Evolutionary conservation across 2,113 vertebrate species (phyloP).

Genomic region (Chlorocebus sabaeus): DNA sequence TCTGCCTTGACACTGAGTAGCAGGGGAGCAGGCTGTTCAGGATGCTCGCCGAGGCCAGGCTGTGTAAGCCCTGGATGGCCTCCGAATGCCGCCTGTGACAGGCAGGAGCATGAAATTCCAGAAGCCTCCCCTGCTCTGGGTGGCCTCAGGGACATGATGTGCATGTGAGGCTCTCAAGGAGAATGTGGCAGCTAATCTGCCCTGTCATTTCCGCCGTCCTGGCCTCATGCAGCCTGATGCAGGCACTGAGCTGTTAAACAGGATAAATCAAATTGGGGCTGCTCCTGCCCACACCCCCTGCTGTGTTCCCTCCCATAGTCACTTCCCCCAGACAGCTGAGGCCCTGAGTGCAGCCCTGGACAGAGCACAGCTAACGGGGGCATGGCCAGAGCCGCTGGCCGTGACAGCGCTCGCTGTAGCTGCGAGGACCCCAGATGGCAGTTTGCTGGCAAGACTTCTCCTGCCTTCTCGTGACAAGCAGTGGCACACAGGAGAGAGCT

Average conservation of each 20-base stretch:
- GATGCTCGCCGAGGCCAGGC: not conserved
- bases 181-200: constrained; percentile 71
- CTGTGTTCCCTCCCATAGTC: not conserved
- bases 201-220: constrained; percentile 68
- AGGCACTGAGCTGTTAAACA: constrained; percentile 80
- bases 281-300: not conserved
- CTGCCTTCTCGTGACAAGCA: not conserved
- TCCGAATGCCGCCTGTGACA: not conserved
- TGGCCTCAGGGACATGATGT: constrained; percentile 66
- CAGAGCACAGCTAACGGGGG: not conserved
- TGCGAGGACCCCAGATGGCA: fast-evolving
- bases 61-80: not conserved
- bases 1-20: not conserved
- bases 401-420: not conserved
- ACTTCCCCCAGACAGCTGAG: constrained; percentile 34
- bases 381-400: not conserved
- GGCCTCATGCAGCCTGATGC: constrained; percentile 50
- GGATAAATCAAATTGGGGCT: constrained; percentile 74
- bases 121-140: not conserved
- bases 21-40: not conserved
- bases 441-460: no score
- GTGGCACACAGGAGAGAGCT: not conserved
- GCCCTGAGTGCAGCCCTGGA: not conserved
- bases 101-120: not conserved
- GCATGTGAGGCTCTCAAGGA: constrained; percentile 67